A percentile compares a stretch with the other conserved stretches of the same genome.
Conservation (phyloP, 2,888 invertebrate species). For the Lumbricus terrestris region DNA sequence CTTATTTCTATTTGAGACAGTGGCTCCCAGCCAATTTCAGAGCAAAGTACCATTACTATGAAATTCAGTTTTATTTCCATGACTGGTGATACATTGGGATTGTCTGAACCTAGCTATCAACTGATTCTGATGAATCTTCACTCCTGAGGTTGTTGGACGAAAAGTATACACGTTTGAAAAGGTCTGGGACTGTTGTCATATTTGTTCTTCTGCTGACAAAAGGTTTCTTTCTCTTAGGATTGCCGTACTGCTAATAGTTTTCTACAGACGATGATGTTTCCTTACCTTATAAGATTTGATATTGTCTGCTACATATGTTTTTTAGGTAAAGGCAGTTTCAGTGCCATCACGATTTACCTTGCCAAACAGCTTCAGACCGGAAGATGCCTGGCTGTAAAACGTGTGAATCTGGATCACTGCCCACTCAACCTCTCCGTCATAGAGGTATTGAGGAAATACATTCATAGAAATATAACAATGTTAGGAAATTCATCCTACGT, state of each 20-base stretch:
- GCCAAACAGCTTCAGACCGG: slow-evolving; percentile 48
- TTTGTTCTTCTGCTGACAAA: not conserved
- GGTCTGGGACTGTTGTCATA: not conserved
- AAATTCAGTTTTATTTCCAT: not conserved
- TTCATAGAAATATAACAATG: not conserved
- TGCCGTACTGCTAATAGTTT: not conserved
- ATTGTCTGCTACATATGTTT: not conserved
- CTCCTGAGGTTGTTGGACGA: not conserved
- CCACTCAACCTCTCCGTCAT: slow-evolving; percentile 44
- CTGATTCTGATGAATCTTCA: not conserved
- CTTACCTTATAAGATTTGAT: not conserved
- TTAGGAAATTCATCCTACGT: not conserved
- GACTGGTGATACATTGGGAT: not conserved
- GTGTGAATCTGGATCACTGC: slow-evolving; percentile 47
- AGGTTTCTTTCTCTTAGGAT: not conserved
- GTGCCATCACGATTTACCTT: slow-evolving; percentile 47
- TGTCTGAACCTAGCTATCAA: not conserved
- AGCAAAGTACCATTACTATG: not conserved
- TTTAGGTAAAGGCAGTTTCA: slow-evolving; percentile 51
- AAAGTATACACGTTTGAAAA: not conserved
- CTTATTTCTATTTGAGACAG: no score
- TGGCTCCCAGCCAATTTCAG: no score
- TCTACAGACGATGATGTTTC: not conserved
- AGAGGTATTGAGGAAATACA: slow-evolving; percentile 42
- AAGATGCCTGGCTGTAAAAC: slow-evolving; percentile 47